These are phyloP conservation scores for Cepaea nemoralis DNA, from an alignment of 1,140 invertebrate genomes.

Conservation along the genomic window DNA sequence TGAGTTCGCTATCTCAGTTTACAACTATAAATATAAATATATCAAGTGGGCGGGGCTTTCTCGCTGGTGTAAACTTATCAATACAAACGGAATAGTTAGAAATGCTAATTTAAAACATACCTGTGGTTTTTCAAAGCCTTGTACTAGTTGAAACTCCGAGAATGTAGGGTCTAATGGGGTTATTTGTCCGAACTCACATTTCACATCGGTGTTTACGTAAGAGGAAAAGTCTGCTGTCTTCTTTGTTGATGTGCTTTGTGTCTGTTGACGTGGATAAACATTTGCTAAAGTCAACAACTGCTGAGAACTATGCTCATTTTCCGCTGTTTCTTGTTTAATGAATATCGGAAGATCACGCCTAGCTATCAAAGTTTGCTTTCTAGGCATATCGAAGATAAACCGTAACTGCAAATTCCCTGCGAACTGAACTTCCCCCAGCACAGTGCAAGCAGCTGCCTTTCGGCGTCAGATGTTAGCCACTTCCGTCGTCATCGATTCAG, in stretches of 20 bases:
- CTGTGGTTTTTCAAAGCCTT: slow-evolving; percentile 47
- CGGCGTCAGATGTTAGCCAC: slow-evolving; percentile 45
- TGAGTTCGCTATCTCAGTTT: no score
- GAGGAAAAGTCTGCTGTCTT: slow-evolving; percentile 19
- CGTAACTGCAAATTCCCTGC: neutral
- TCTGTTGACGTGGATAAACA: slow-evolving; percentile 45
- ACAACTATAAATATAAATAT: neutral
- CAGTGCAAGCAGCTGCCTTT: slow-evolving; percentile 41
- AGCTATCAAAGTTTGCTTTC: slow-evolving; percentile 55
- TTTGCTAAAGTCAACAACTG: slow-evolving; percentile 61
- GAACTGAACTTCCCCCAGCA: slow-evolving; percentile 28
- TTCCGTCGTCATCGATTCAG: slow-evolving; percentile 40
- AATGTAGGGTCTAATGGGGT: neutral
- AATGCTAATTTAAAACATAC: slow-evolving; percentile 31
- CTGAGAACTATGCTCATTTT: slow-evolving; percentile 49
- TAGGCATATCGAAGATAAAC: slow-evolving; percentile 54
- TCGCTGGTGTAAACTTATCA: neutral
- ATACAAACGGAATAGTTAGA: neutral
- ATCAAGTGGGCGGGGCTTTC: slow-evolving; percentile 38
- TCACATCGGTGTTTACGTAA: slow-evolving; percentile 9
- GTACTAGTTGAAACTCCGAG: slow-evolving; percentile 21
- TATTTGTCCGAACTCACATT: slow-evolving; percentile 25
- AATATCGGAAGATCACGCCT: slow-evolving; percentile 54
- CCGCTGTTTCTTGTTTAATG: slow-evolving; percentile 59
- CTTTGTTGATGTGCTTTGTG: slow-evolving; percentile 35